Base-by-base conservation (phyloP, 2,888 invertebrate species). In the Polymixis flavicincta region DNA sequence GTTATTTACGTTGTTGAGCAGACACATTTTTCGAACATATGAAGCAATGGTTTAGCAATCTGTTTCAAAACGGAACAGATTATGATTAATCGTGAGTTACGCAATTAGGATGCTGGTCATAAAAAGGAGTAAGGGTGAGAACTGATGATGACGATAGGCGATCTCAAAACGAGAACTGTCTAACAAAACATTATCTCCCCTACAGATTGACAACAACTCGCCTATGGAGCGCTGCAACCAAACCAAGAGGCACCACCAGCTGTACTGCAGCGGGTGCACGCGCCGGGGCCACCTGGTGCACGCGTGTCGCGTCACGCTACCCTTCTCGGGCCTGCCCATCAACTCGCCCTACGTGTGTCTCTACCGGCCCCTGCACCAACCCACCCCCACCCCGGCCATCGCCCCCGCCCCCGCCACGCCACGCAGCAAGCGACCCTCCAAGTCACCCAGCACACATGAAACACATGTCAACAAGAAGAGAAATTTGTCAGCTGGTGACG, bases 181-280 rank as follows among this genome's bases (percentile, higher is more conserved):
- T 67, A 63, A 76, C 17, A 64, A 59, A 22, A 48, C 4, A 57
- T 50, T 73, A 52, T 78, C 57, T 19, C 14, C n/a, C 71, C 89
- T 87, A 66, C 92, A 97, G 97, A 95, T 95, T 59, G 95, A 95
- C 76, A 90, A 92, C 76, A 96, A 96, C 86, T 88, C 90, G 28
- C 89, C 92, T 0, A 78, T 96, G 70, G 93, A 92, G 74, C 92
- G 93, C 84, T 93, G 90, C 83, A 90, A 85, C 25, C 92, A 92
- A 57, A 82, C 77, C n/a, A 96, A 94, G 89, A 93, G 92, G 67
- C 84, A 89, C 74, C 37, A 88, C 28, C 93, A 93, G 66, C 92
- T 95, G 86, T 96, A 92, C 88, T 97, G 97, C 92, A 97, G 97
- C 84, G 96, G 97, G 45, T 97, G 97, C 88, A 94, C 97, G 3